Evolutionary conservation across 1,140 invertebrate genomes (phyloP), one percentile per base, ranked within the genome.

Genomic region (Zaprionus capensis): DNA sequence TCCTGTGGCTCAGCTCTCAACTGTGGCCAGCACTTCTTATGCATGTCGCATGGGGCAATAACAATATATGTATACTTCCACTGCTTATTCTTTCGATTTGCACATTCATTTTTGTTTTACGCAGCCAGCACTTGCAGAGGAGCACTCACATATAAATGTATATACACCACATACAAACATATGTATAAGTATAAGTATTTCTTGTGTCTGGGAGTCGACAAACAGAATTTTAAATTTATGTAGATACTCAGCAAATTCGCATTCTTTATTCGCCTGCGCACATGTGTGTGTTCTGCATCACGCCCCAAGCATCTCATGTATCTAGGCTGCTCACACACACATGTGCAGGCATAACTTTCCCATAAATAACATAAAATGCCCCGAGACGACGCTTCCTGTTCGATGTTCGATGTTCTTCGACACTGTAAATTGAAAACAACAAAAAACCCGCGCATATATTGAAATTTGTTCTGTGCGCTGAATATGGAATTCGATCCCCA

Each of bases 11-110:
- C 4, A 51, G 20, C 22, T 14, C 20, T 38, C 5, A 0, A 12
- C 34, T 44, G 46, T 22, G 15, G 20, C n/a, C 68, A 72, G 78
- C 46, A 79, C 81, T 91, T 79, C 76, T 83, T 91, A 91, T 91
- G 78, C 87, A 87, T 75, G 87, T 88, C 88, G 78, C 87, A 91
- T 91, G 82, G 66, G 72, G 78, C 77, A 81, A 91, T 91, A 84
- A 91, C 73, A 91, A 90, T 85, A 90, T 90, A 90, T 85, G 84
- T 90, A 81, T 81, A 46, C 41, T 11, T 17, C 51, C 78, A 69
- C 63, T 71, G 84, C 81, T 80, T 76, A 83, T 83, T 79, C 75
- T 81, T 88, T 81, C 84, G 81, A 90, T 88, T 88, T 79, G 81
- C 81, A 70, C 66, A 72, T 88, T 73, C 81, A 72, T 73, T 79